Evolutionary conservation across 2,113 vertebrate species (phyloP).

Genomic region (Aegypius monachus): DNA sequence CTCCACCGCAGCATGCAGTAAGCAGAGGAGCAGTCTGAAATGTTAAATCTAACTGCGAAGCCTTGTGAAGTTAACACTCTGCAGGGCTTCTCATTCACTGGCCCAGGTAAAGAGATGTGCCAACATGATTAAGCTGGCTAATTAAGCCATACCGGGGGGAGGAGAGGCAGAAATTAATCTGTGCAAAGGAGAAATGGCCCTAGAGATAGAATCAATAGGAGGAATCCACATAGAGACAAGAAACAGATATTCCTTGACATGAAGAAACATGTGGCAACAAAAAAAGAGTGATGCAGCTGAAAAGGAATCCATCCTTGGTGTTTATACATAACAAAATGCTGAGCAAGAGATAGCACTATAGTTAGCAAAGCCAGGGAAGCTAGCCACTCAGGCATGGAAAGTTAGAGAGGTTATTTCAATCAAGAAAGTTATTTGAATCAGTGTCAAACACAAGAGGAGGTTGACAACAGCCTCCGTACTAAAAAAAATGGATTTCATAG

Average conservation of each 20-base stretch:
- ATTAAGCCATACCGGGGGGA: background rate
- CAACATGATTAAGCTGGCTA: background rate
- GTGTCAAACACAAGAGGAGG: background rate
- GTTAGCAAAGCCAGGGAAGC: constrained; percentile 18
- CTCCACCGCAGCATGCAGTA: accelerated
- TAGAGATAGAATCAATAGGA: background rate
- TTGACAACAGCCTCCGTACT: background rate
- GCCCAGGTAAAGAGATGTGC: background rate
- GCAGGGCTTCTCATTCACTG: background rate
- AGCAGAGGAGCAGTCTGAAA: background rate
- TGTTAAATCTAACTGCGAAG: background rate
- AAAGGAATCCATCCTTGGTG: constrained; percentile 37
- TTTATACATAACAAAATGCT: constrained; percentile 53
- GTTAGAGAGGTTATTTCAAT: constrained; percentile 11
- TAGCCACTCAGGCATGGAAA: background rate
- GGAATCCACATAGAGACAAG: background rate
- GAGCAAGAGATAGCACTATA: constrained; percentile 25
- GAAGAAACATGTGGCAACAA: constrained; percentile 19
- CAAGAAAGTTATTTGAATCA: background rate
- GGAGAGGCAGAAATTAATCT: background rate
- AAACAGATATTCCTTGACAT: constrained; percentile 12
- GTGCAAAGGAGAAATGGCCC: background rate
- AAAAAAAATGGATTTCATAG: background rate
- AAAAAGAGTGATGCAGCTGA: constrained; percentile 27
- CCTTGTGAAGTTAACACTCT: background rate